Base-by-base conservation (phyloP, 2,113 vertebrate species). In the Anguilla japonica region DNA sequence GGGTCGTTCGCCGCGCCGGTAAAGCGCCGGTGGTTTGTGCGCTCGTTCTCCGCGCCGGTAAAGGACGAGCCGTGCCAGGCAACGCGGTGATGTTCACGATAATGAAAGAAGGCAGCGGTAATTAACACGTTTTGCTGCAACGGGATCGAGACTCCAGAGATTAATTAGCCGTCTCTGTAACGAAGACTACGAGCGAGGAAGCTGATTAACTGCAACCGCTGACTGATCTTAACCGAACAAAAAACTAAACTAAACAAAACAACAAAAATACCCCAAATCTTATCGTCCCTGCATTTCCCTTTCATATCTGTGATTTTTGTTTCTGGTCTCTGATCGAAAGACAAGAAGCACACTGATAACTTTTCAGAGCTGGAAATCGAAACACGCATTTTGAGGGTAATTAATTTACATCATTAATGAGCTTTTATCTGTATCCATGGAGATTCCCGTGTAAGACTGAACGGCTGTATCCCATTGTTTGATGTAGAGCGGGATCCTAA, bases 111-210 rank as follows among this genome's bases (percentile, higher is more conserved):
- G 93, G 83, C 94, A 91, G 91, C 94, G 92, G 92, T 93, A 96
- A 97, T 97, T 95, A 97, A 93, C 53, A 87, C 87, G 89, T 93
- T 95, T 92, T 96, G 95, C 95, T 93, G 91, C 93, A 91, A 88
- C 91, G 93, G 93, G 94, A 93, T 88, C 93, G 90, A 89, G 87
- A 81, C 94, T 94, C 95, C 88, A 88, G 96, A 96, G 96, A 97
- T 95, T 96, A 96, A 98, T 98, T 97, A 97, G 93, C 92, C 91
- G 87, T 89, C 92, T 96, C 96, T 96, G 94, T 96, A 96, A 94
- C 93, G 89, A 91, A 91, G 92, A 95, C 94, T 94, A 92, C 89
- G 89, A 94, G 93, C 93, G 92, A 93, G 93, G 95, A 96, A 96
- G 94, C 90, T 96, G 94, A 93, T 94, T 94, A 94, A 94, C 94